Evolutionary conservation across 2,113 vertebrate genomes (phyloP), one percentile per base, ranked within the genome.

Genomic region (Colius striatus): DNA sequence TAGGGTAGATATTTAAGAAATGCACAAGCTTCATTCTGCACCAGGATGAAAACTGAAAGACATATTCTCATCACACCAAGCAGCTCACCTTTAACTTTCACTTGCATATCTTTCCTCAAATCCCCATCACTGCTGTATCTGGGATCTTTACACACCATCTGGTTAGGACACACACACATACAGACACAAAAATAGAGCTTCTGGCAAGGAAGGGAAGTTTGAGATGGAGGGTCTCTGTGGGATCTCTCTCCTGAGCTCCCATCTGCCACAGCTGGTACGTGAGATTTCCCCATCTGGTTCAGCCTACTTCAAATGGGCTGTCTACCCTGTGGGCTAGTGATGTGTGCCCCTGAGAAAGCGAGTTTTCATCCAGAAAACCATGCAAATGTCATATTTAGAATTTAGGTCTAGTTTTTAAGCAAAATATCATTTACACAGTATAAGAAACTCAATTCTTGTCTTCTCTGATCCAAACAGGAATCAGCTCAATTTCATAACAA

Each of bases 231-330:
- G 88, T 95, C 92, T 80, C 94, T 51, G 50, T 58, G 95, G 94
- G 94, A 94, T 53, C 60, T 66, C 65, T 25, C 87, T 91, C 61
- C 70, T 1, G 23, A 90, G 60, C 1, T 85, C 82, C 87, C 94
- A 93, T 93, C 94, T 96, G 96, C 82, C 1, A 1, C 90, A 85
- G 54, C 79, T 6, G 3, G 78, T 65, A 21, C 0, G 0, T 30
- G 86, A 89, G 83, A 6, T 57, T 70, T 72, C 81, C 84, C 89
- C 89, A 87, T 89, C 91, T 92, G 91, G 65, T 84, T 84, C 62
- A 65, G 26, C 16, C 41, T 26, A 1, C 61, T 87, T 77, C 71
- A 63, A 0, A 21, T 10, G 47, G 45, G 43, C 17, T 92, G 70
- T 77, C 36, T 58, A 55, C 66, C 62, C 74, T 4, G 29, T 43